Base-by-base conservation (phyloP, 2,888 invertebrate genomes). In the Lottia scabra region DNA sequence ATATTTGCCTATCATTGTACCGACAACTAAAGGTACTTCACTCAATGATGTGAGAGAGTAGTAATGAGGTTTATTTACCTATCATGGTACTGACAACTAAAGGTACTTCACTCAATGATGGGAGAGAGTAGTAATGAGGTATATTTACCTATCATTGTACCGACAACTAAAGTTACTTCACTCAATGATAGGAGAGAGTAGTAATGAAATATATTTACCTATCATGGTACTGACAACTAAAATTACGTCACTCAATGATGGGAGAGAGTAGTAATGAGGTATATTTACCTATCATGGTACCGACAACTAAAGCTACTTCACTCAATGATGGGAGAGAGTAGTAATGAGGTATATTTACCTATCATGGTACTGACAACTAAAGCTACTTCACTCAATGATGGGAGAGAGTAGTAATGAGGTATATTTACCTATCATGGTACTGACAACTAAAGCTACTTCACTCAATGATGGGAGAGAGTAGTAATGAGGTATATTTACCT, bases 61-160 rank as follows among this genome's bases (percentile, higher is more conserved):
- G 3, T 30, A 5, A 4, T 30, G 30, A 4, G 5, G 30, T 4
- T 4, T 30, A 30, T 82, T 78, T 83, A 95, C 96, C 96, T 79
- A 96, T 96, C 95, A 96, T 96, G 6, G 95, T 95, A 67, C 95
- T 95, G 23, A 95, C 92, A 78, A 96, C 95, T 78, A 95, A 92
- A 86, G 94, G 95, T 48, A 95, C 92, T n/a, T 95, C 95, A 56
- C 95, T 94, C 86, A 95, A 93, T 2, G 95, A 91, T n/a, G n/a
- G n/a, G n/a, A n/a, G n/a, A n/a, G 30, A 5, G 30, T 30, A 5
- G 3, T 30, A 5, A 4, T 30, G 30, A 4, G 5, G 30, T 4
- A 30, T 30, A 30, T 82, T 78, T 83, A 95, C 96, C 96, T 79
- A 96, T 96, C 95, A 96, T 96, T 6, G 95, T 95, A 67, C 95